Evolutionary conservation across 2,113 vertebrate species (phyloP), one percentile per base, ranked within the genome.

Genomic region (Leuciscus idus): DNA sequence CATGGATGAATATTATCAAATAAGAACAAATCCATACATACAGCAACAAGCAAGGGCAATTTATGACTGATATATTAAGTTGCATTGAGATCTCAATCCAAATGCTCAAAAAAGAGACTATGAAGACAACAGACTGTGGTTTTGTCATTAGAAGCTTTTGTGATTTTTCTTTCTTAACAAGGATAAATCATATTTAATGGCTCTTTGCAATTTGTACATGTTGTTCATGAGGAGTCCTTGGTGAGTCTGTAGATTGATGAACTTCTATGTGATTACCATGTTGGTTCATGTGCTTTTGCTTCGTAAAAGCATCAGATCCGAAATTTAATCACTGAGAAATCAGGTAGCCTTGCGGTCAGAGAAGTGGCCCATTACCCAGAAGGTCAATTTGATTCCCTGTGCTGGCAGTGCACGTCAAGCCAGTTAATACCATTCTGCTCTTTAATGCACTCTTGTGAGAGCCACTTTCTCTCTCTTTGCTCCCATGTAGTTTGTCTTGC

Each of bases 291-390:
- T 82, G 46, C 15, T 70, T 82, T 52, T 8, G 43, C 43, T 82
- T 52, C 19, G 11, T 68, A 70, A 82, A 82, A 70, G 62, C 81
- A 66, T 70, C 62, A 82, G 62, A 82, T 19, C 17, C 3, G 1
- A 52, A 82, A 82, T 82, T 52, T 55, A 70, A 82, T 82, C 46
- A 82, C 17, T n/a, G 79, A 46, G 59, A 46, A 61, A 81, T 48
- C 39, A 82, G 80, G 80, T 52, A 68, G 81, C 62, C 80, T 33
- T 68, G 62, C 64, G 81, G 62, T 70, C 46, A 70, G 62, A 36
- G 26, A 82, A 82, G 81, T 82, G 64, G 26, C 81, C 62, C 46
- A 70, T 82, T 82, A 82, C 64, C n/a, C 62, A 70, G 62, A 82
- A 68, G 64, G 81, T 82, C 43, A 7, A 70, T 82, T 82, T 82